A percentile compares a stretch with the other conserved stretches of the same genome.
phyloP scores from a whole-genome alignment of 2,113 vertebrate genomes.

The Cyphotilapia sp. region DNA sequence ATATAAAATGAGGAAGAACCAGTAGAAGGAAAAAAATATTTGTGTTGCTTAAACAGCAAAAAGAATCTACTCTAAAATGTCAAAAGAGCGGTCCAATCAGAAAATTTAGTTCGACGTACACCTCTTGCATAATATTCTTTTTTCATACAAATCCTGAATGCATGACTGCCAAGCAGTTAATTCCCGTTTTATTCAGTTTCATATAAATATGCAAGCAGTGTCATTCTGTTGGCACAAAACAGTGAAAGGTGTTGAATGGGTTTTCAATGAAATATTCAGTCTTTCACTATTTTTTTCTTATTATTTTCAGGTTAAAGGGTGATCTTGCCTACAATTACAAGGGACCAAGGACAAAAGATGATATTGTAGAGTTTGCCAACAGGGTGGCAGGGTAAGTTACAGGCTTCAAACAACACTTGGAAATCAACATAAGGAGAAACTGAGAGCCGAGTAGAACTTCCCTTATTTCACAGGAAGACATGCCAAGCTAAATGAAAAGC shows the following conservation, averaged over 20 bases:
- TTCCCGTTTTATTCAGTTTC: neutral
- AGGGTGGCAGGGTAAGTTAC: conserved; percentile 89
- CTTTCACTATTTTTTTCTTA: neutral
- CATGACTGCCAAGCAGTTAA: neutral
- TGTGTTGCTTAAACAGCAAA: neutral
- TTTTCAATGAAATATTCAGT: neutral
- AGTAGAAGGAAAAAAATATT: neutral
- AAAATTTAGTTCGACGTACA: rapidly evolving
- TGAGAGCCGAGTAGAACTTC: neutral
- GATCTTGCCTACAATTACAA: conserved; percentile 95
- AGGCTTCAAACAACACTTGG: neutral
- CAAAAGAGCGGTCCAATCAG: neutral
- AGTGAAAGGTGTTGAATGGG: neutral
- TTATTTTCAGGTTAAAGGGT: conserved; percentile 80
- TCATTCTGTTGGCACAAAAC: neutral
- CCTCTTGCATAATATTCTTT: neutral
- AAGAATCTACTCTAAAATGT: neutral
- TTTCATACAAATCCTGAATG: neutral
- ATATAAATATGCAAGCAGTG: neutral
- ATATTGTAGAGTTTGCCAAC: conserved; percentile 96
- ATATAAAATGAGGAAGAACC: neutral
- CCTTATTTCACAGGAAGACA: neutral
- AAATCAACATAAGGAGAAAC: neutral
- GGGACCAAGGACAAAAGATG: conserved; percentile 94
- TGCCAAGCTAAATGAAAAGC: neutral